These are phyloP conservation scores for Protaetia brevitarsis DNA, from an alignment of 1,140 invertebrate species.

Conservation along the genomic window DNA sequence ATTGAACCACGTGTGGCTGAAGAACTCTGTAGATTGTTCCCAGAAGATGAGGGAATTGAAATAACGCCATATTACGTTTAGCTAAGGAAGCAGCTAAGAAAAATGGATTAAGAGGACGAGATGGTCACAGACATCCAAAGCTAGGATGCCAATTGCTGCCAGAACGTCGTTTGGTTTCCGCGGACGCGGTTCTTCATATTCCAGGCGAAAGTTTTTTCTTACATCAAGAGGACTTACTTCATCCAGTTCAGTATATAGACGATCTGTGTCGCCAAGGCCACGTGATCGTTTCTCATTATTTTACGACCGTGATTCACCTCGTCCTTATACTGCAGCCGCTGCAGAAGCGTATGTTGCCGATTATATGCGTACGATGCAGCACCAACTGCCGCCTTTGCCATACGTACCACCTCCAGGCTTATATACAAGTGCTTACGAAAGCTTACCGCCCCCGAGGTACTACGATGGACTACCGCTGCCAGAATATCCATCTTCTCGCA, in stretches of 20 bases:
- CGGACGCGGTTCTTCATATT: constrained; percentile 49
- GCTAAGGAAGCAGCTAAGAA: constrained; percentile 80
- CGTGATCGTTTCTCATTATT: constrained; percentile 44
- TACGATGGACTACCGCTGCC: constrained; percentile 71
- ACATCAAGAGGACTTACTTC: constrained; percentile 50
- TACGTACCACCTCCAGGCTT: constrained; percentile 62
- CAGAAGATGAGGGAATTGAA: constrained; percentile 90
- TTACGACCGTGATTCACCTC: constrained; percentile 47
- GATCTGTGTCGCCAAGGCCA: constrained; percentile 56
- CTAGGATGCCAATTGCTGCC: constrained; percentile 47
- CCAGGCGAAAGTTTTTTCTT: constrained; percentile 53
- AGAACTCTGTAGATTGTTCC: constrained; percentile 91
- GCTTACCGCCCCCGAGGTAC: constrained; percentile 69
- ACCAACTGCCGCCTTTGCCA: constrained; percentile 71
- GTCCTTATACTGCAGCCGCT: constrained; percentile 57
- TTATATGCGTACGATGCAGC: constrained; percentile 78
- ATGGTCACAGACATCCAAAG: constrained; percentile 55
- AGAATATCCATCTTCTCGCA: constrained; percentile 57
- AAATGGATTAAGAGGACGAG: constrained; percentile 52
- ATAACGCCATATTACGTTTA: constrained; percentile 85
- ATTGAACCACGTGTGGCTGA: constrained; percentile 93
- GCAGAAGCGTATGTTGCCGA: constrained; percentile 74
- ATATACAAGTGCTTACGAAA: constrained; percentile 61
- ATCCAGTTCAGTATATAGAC: constrained; percentile 53
- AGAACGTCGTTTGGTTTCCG: constrained; percentile 48